Evolutionary conservation across 1,140 invertebrate species (phyloP).

Genomic region (Euura saliciscinereae): DNA sequence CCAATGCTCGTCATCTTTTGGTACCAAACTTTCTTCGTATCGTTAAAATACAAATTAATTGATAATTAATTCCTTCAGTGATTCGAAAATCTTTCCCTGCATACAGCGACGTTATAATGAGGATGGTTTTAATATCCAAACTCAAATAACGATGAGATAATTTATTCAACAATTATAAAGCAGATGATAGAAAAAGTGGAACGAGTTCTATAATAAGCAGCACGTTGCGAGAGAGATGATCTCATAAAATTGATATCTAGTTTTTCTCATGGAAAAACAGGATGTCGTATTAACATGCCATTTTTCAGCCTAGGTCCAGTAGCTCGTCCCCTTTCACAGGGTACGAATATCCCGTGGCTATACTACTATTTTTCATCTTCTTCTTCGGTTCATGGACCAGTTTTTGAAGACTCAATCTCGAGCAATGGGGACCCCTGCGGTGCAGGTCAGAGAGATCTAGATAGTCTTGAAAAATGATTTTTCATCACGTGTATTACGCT

Average conservation of each 20-base stretch:
- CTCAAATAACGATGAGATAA: too few relatives aligned
- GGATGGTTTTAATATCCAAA: too few relatives aligned
- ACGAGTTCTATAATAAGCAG: too few relatives aligned
- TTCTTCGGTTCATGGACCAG: not conserved
- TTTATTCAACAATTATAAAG: too few relatives aligned
- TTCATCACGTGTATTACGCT: not conserved
- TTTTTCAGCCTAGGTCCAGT: not conserved
- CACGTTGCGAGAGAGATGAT: too few relatives aligned
- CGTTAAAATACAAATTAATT: too few relatives aligned
- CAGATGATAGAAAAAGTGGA: too few relatives aligned
- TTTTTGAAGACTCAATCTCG: not conserved
- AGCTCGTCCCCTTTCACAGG: not conserved
- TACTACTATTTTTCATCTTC: too few relatives aligned
- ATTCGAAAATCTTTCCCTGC: too few relatives aligned
- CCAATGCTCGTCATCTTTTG: slow-evolving; percentile 28
- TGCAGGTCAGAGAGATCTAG: not conserved
- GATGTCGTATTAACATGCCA: not conserved
- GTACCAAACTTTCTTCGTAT: slow-evolving; percentile 7
- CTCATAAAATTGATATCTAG: not conserved
- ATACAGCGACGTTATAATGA: too few relatives aligned
- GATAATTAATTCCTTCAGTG: too few relatives aligned
- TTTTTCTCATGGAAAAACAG: slow-evolving; percentile 7
- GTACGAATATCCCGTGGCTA: not conserved
- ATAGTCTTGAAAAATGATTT: not conserved
- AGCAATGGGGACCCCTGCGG: not conserved